A percentile compares a stretch with the other conserved stretches of the same genome.
Evolutionary conservation across 1,140 invertebrate genomes (phyloP).

Genomic region (Heliothis subflexa): DNA sequence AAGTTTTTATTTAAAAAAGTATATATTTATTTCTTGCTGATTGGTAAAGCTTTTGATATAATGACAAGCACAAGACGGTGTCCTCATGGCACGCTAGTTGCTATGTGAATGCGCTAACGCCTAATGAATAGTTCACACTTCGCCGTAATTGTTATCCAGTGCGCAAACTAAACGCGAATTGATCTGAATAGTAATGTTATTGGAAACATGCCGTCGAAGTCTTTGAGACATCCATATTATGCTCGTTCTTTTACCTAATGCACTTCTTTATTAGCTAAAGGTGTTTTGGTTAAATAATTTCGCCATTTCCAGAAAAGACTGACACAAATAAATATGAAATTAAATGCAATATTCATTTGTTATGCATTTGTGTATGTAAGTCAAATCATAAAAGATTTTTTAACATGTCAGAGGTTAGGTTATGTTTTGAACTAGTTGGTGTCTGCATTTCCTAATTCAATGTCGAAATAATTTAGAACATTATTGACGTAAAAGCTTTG

Average conservation of each 20-base stretch:
- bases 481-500: too few species aligned
- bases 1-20: background rate
- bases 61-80: background rate
- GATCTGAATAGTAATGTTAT: background rate
- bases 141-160: constrained; percentile 7
- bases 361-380: too few species aligned
- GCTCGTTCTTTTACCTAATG: background rate
- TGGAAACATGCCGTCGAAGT: background rate
- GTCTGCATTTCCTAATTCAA: too few species aligned
- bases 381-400: too few species aligned
- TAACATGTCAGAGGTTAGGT: too few species aligned
- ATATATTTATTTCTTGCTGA: background rate
- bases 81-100: background rate
- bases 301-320: too few species aligned
- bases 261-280: background rate
- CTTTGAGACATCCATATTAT: background rate
- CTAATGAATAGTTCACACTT: constrained; percentile 17
- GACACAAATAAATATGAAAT: too few species aligned
- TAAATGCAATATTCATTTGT: too few species aligned
- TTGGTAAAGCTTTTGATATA: background rate
- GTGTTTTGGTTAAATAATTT: too few species aligned
- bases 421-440: too few species aligned
- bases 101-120: background rate
- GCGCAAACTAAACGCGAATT: background rate
- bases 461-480: too few species aligned